Base-by-base conservation (phyloP, 2,888 invertebrate species). In the Polymixis lichenea region DNA sequence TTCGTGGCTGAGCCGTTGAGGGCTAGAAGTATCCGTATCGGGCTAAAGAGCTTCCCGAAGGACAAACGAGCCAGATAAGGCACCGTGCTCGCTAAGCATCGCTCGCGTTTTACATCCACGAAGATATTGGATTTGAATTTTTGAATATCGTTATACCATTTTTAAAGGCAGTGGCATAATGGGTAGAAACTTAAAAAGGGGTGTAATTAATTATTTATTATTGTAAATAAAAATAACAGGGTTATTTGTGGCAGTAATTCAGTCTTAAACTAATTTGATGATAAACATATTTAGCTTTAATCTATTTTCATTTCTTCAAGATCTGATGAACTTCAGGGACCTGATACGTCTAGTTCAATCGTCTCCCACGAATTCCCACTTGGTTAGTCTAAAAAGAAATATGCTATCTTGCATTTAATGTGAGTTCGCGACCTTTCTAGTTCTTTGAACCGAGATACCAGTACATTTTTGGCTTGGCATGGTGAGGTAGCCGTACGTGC, bases 61-160 rank as follows among this genome's bases (percentile, higher is more conserved):
- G 92, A 94, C 94, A 94, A 95, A 95, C 95, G 95, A 94, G 91
- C 87, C 85, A 91, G 95, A 95, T 95, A 95, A 95, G 92, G 88
- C 87, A 83, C 84, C 87, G 90, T 89, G 90, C 89, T 89, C 90
- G 85, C 68, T 78, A 74, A 85, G 72, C 75, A 76, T 73, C 77
- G 70, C 74, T 77, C 75, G 86, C 74, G 61, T 82, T 85, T 74
- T 72, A 82, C 69, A 80, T 86, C 74, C 66, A 78, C 56, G 76
- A 78, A 78, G 78, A 86, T 80, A 78, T 78, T 77, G 72, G 60
- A 75, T 79, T 70, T 76, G 67, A 86, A 79, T 74, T 75, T 82
- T 73, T 66, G 43, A 75, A 60, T 66, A 78, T 75, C 71, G 61
- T 77, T 76, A 56, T n/a, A 38, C 7, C 13, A 38, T 68, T 64